phyloP scores from a whole-genome alignment of 2,888 invertebrate species.

The Calliphora vomitoria region DNA sequence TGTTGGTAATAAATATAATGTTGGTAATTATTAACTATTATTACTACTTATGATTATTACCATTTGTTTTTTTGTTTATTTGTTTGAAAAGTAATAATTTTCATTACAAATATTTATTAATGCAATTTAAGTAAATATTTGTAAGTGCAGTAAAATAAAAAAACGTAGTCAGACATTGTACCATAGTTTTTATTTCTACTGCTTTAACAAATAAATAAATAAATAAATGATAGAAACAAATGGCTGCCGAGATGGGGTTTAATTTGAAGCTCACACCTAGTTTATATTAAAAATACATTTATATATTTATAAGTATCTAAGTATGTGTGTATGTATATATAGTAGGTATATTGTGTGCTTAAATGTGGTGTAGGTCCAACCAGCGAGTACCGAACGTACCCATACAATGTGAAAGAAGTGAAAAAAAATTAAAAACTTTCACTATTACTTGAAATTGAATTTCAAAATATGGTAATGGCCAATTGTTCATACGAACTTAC shows the following conservation, averaged over 20 bases:
- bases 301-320: background rate
- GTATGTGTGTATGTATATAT: background rate
- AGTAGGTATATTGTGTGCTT: background rate
- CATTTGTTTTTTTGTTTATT: constrained; percentile 1
- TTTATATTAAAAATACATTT: constrained; percentile 9
- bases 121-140: constrained; percentile 33
- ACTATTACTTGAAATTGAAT: constrained; percentile 71
- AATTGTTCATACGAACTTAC: constrained; percentile 37
- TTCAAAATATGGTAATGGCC: constrained; percentile 64
- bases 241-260: background rate
- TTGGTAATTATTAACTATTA: constrained; percentile 7
- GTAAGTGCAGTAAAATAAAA: background rate
- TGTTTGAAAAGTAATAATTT: constrained; percentile 7
- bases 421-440: constrained; percentile 69
- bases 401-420: constrained; percentile 37
- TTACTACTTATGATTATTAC: background rate
- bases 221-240: constrained; percentile 20
- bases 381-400: constrained; percentile 10
- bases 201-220: background rate
- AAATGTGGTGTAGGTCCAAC: constrained; percentile 47
- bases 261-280: constrained; percentile 51
- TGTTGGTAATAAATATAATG: constrained; percentile 28
- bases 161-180: background rate
- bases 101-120: constrained; percentile 26
- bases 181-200: background rate